Evolutionary conservation across 2,797 vertebrate genomes (phyloP), one percentile per base, ranked within the genome.

Genomic region (Muscicapa comitata): DNA sequence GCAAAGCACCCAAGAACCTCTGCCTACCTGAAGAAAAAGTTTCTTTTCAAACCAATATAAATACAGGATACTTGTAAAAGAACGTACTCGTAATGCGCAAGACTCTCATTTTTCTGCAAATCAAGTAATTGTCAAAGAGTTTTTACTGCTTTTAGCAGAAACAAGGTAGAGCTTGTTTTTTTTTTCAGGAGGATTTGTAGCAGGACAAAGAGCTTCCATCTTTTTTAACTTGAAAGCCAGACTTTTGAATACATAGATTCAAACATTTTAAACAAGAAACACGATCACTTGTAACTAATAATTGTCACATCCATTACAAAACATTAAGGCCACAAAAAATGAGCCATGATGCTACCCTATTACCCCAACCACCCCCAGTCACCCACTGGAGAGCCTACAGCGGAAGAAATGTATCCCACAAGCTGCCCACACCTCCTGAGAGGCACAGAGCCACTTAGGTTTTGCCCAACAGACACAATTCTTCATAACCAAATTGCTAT

Each of bases 281-380:
- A 47, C 6, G 31, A 57, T 11, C 4, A 4, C 17, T 47, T 35
- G 5, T 47, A 54, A 57, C 10, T 83, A 38, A 10, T 47, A 50
- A 81, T 20, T 11, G 20, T 31, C 40, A 71, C 15, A 28, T 53
- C 33, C 31, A 33, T 11, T 23, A 48, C 33, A 85, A 83, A 84
- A 68, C 8, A 7, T 62, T 13, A 79, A 53, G 21, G 51, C 9
- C 53, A 63, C 38, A 61, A 67, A 62, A 45, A 54, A 47, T 0
- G 0, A 3, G 2, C 20, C 20, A 35, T 0, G 0, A 23, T 31
- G 28, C 25, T 11, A 23, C 45, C 3, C 3, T 40, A 13, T 1
- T 47, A 37, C 8, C 31, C 47, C 45, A 91, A 16, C 23, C 40
- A 81, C 7, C 23, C 3, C 12, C 29, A 54, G 24, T 35, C 1